A percentile compares a stretch with the other conserved stretches of the same genome.
Conservation (phyloP, 1,140 invertebrate genomes). For the Drosophila pseudoananassae region DNA sequence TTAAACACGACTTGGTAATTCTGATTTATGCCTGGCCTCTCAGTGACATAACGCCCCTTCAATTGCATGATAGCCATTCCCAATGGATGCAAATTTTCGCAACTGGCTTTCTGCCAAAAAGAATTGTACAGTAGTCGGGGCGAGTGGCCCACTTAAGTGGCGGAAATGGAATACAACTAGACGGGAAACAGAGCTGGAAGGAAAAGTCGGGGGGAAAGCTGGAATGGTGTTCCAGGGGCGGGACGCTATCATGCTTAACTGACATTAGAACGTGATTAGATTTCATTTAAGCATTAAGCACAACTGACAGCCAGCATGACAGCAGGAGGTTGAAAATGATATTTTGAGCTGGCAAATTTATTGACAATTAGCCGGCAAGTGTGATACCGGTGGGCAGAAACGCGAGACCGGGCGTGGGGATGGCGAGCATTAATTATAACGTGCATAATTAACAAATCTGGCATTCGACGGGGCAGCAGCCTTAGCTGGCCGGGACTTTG, state of each 20-base stretch:
- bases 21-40: neutral
- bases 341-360: conserved; percentile 72
- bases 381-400: neutral
- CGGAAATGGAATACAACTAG: conserved; percentile 69
- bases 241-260: conserved; percentile 67
- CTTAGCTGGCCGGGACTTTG: conserved; percentile 33
- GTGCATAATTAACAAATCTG: conserved; percentile 79
- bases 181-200: conserved; percentile 19
- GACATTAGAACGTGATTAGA: conserved; percentile 81
- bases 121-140: conserved; percentile 5
- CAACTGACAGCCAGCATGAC: conserved; percentile 75
- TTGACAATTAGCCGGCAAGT: conserved; percentile 64
- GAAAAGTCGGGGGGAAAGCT: neutral
- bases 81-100: conserved; percentile 48
- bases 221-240: conserved; percentile 2
- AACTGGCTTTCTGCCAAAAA: conserved; percentile 52
- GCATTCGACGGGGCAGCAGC: conserved; percentile 47
- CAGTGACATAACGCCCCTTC: neutral
- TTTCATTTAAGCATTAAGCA: conserved; percentile 77
- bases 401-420: neutral
- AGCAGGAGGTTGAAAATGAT: conserved; percentile 58
- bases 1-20: neutral
- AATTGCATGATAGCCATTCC: conserved; percentile 1
- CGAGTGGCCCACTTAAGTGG: conserved; percentile 48
- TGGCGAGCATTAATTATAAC: conserved; percentile 69